Percentiles rank a stretch among this genome's conserved stretches.
Conservation (phyloP, 2,888 invertebrate genomes). For the Idaea biselata region DNA sequence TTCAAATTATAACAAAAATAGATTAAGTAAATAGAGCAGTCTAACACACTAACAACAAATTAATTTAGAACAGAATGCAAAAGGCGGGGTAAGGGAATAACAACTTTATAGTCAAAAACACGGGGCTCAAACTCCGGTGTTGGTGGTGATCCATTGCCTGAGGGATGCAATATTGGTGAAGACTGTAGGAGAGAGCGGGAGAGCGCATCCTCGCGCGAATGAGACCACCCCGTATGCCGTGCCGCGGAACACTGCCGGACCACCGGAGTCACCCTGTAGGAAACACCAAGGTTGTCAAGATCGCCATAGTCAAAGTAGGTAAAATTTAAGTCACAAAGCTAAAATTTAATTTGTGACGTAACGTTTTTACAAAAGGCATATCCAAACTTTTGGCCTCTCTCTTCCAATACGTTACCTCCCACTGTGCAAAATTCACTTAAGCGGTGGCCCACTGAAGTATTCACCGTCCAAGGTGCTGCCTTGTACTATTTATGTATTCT, state of each 20-base stretch:
- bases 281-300: conserved; percentile 22
- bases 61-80: conserved; percentile 11
- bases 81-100: neutral
- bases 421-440: no score
- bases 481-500: no score
- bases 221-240: conserved; percentile 72
- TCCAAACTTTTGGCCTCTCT: no score
- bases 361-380: no score
- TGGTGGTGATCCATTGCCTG: conserved; percentile 66
- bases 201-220: conserved; percentile 72
- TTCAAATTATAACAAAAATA: conserved; percentile 51
- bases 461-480: no score
- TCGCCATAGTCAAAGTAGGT: neutral
- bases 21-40: conserved; percentile 24
- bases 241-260: conserved; percentile 72
- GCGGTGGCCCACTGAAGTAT: no score
- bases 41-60: conserved; percentile 16
- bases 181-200: conserved; percentile 73
- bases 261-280: conserved; percentile 71
- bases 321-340: no score
- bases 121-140: conserved; percentile 58
- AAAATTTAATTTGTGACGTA: no score
- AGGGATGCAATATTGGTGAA: conserved; percentile 70
- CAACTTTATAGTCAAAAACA: conserved; percentile 4
- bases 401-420: no score